These are phyloP conservation scores for Ornithorhynchus anatinus DNA, from an alignment of 2,113 vertebrate genomes.

Conservation along the genomic window DNA sequence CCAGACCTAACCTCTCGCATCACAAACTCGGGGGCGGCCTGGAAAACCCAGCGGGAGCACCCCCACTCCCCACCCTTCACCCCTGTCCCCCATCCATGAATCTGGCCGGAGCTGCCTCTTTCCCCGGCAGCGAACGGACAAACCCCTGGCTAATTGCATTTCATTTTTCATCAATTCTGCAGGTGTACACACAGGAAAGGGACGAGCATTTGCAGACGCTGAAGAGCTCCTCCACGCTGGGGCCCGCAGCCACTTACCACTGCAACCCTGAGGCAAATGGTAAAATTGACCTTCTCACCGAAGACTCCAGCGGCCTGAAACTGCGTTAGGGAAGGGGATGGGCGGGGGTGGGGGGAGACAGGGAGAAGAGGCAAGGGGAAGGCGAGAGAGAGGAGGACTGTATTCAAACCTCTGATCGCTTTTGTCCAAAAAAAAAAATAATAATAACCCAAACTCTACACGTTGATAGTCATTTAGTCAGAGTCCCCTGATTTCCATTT, in stretches of 20 bases:
- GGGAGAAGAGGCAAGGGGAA: neutral
- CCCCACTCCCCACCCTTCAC: neutral
- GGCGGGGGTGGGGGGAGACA: neutral
- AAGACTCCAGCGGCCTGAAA: neutral
- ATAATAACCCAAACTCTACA: neutral
- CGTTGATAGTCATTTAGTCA: neutral
- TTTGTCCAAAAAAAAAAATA: too few species aligned
- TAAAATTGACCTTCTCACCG: slow-evolving; percentile 53
- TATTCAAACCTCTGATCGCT: too few species aligned
- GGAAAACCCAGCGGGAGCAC: neutral
- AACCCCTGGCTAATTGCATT: slow-evolving; percentile 56
- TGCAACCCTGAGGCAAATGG: slow-evolving; percentile 81
- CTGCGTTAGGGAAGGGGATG: neutral
- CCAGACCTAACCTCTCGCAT: too few species aligned
- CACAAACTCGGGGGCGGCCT: neutral
- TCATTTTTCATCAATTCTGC: slow-evolving; percentile 56
- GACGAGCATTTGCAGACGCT: slow-evolving; percentile 73
- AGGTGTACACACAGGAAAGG: slow-evolving; percentile 84
- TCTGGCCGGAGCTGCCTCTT: neutral
- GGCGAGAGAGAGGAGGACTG: neutral
- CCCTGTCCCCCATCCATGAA: neutral
- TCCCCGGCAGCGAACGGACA: neutral
- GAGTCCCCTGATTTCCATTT: neutral
- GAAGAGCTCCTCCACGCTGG: slow-evolving; percentile 61
- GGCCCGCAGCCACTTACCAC: slow-evolving; percentile 69